Evolutionary conservation across 2,797 vertebrate species (phyloP).

Genomic region (Delichon dasypus): DNA sequence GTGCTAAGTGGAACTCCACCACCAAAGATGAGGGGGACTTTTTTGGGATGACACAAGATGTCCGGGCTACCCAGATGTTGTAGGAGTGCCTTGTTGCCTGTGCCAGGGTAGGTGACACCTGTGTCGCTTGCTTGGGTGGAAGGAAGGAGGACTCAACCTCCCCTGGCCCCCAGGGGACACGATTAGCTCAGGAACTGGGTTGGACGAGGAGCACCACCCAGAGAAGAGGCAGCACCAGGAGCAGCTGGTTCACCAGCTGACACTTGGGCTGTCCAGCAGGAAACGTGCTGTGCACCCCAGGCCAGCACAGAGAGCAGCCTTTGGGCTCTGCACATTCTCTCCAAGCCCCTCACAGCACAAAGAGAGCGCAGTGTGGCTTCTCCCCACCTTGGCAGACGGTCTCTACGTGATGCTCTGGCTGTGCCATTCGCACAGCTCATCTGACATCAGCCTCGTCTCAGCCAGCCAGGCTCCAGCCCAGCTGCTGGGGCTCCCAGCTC

Average conservation of each 20-base stretch:
- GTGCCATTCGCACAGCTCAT: constrained; percentile 26
- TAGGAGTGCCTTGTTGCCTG: background rate
- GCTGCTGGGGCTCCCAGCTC: background rate
- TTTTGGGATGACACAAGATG: background rate
- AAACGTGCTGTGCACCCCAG: rapidly evolving
- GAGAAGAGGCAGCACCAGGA: background rate
- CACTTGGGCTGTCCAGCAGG: background rate
- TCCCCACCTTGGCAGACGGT: background rate
- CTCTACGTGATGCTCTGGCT: background rate
- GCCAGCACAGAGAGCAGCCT: background rate
- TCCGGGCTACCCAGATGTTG: background rate
- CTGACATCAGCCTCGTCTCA: background rate
- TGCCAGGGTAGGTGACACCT: background rate
- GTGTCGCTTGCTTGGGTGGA: background rate
- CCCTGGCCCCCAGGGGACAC: background rate
- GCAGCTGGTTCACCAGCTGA: rapidly evolving
- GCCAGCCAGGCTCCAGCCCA: background rate
- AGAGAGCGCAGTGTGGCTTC: background rate
- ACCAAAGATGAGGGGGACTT: background rate
- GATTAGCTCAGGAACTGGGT: too few species aligned
- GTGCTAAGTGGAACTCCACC: background rate
- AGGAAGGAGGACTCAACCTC: background rate
- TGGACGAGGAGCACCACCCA: background rate
- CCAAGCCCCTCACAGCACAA: background rate
- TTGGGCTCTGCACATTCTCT: background rate